Percentiles rank a stretch among this genome's conserved stretches.
Evolutionary conservation across 35 echinoderm and acorn worm genomes (phyloP).

Genomic region (Acanthaster planci): DNA sequence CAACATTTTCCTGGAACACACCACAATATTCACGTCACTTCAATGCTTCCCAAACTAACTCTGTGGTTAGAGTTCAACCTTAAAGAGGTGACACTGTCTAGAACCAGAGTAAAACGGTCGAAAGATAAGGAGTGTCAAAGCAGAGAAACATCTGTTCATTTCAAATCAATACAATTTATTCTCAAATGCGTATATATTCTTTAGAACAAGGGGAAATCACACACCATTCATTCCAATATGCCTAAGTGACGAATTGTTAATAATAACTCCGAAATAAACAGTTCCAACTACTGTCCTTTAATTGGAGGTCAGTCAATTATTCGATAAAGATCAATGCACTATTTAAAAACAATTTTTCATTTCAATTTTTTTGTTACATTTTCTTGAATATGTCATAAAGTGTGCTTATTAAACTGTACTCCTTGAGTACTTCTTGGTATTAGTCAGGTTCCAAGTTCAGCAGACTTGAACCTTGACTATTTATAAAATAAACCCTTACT

Average conservation of each 20-base stretch:
- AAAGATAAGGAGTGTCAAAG: too few species aligned
- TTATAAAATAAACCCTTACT: too few species aligned
- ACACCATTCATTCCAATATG: slow-evolving; percentile 23
- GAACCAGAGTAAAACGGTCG: too few species aligned
- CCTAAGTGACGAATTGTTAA: neutral
- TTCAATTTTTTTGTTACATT: too few species aligned
- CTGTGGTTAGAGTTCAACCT: too few species aligned
- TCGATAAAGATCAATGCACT: neutral
- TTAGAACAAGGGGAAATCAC: slow-evolving; percentile 4
- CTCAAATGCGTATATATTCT: neutral
- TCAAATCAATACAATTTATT: slow-evolving; percentile 32
- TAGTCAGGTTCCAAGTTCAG: neutral
- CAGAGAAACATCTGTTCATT: neutral
- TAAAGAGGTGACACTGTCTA: too few species aligned
- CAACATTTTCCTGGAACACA: too few species aligned
- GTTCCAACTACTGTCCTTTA: neutral
- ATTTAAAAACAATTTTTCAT: neutral
- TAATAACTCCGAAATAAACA: slow-evolving; percentile 18
- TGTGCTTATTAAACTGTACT: neutral
- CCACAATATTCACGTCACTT: too few species aligned
- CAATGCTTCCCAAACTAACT: too few species aligned
- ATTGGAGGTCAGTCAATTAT: neutral
- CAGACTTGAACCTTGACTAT: too few species aligned
- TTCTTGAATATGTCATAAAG: neutral
- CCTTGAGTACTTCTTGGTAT: neutral